phyloP scores from a whole-genome alignment of 2,797 vertebrate species.

The Poecilia velifera region DNA sequence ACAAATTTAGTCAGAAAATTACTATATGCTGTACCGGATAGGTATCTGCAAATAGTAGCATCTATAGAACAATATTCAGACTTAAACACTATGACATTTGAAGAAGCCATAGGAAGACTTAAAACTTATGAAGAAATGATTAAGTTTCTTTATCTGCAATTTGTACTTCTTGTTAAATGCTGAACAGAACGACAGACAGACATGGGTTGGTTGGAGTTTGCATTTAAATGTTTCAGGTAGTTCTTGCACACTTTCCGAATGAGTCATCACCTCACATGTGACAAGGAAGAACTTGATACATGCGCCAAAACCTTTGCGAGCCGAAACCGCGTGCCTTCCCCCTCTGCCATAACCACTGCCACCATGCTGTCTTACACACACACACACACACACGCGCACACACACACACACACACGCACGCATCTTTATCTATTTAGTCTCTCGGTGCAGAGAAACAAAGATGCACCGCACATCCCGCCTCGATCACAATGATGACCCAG shows the following conservation, averaged over 20 bases:
- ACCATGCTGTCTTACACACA: not conserved
- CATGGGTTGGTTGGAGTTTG: not conserved
- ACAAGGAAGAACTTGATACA: not conserved
- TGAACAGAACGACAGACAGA: not conserved
- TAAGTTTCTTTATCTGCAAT: not conserved
- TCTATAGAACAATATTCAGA: too few species aligned
- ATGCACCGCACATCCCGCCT: not conserved
- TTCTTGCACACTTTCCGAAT: slow-evolving; percentile 4
- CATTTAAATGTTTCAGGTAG: slow-evolving; percentile 7
- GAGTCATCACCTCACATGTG: not conserved
- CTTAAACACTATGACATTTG: too few species aligned
- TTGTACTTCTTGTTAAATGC: not conserved
- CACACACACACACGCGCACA: not conserved
- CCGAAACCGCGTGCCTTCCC: not conserved
- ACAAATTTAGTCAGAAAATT: too few species aligned
- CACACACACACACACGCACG: not conserved
- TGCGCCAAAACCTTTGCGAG: not conserved
- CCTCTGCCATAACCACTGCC: not conserved
- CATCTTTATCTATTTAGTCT: not conserved
- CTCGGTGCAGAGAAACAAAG: not conserved
- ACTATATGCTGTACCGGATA: too few species aligned
- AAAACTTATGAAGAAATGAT: too few species aligned
- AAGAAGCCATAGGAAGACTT: too few species aligned
- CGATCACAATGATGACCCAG: not conserved
- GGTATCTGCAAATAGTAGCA: too few species aligned